Base-by-base conservation (phyloP, 2,797 vertebrate genomes). In the Spea hammondii region DNA sequence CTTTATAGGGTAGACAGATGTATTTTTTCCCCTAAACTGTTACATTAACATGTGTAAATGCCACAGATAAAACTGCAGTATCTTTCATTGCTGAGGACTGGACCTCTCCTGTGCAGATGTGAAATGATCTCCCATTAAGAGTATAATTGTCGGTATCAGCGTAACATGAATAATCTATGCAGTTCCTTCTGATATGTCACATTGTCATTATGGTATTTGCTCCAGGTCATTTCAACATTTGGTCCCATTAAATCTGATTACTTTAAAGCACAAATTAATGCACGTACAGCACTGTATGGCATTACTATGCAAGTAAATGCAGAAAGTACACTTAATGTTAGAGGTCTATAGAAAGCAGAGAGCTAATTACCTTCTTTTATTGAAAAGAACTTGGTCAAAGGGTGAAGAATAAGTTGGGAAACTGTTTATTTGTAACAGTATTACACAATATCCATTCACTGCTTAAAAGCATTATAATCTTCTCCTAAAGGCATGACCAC, bases 371-470 rank as follows among this genome's bases (percentile, higher is more conserved):
- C 54, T 67, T 59, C n/a, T 71, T 77, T 44, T 72, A 77, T 48
- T 77, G 48, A 72, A 70, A 11, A 6, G 60, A 48, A 67, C 32
- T 60, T 69, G 74, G 47, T 68, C 74, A 72, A 4, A 51, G 69
- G 73, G 64, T 68, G 68, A 81, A 68, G 60, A 62, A 32, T 62
- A 73, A 65, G n/a, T 55, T 77, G 53, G 6, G 14, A 82, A 82
- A 50, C 14, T 51, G 65, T 17, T 49, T 14, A 9, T 6, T 45
- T 71, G 60, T 69, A 7, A 44, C 60, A 57, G 73, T 62, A 76
- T 72, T 76, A 59, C 4, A 53, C 14, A n/a, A 48, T 46, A 17
- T 76, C 17, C 13, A 6, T 47, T 10, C 55, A 68, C 32, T n/a
- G 65, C 54, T 68, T 68, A 72, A 72, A 76, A 72, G 47, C 32